Percentiles rank a stretch among this genome's conserved stretches.
phyloP scores from a whole-genome alignment of 2,113 vertebrate species.

The Amblyopsis rosae region DNA sequence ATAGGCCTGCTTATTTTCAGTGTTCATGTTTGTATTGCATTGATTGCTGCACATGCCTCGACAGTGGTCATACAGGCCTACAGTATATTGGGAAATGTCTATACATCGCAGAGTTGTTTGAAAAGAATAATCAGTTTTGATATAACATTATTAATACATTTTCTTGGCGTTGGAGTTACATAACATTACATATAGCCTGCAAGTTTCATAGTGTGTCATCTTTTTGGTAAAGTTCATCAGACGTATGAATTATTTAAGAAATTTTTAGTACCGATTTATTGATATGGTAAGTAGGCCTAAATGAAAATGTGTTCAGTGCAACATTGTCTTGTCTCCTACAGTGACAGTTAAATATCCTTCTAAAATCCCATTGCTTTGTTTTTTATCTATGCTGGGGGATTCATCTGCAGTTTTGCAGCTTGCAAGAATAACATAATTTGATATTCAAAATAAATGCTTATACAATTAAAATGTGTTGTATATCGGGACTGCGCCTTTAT shows the following conservation, averaged over 20 bases:
- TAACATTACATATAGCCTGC: not conserved
- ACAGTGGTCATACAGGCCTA: not conserved
- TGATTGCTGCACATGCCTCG: conserved; percentile 55
- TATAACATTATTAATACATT: not conserved
- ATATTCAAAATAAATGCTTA: conserved; percentile 22
- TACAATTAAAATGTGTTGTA: not conserved
- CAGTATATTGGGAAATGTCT: not conserved
- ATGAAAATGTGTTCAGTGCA: conserved; percentile 10
- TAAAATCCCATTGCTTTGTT: conserved; percentile 10
- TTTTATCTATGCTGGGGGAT: conserved; percentile 23
- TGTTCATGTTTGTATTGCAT: conserved; percentile 13
- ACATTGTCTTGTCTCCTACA: conserved; percentile 4
- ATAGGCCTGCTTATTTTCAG: not conserved
- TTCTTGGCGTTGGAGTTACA: not conserved
- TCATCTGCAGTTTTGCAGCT: conserved; percentile 32
- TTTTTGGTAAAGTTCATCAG: conserved; percentile 12
- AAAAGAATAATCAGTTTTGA: conserved; percentile 1
- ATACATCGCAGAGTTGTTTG: not conserved
- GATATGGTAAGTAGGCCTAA: not conserved
- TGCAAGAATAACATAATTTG: conserved; percentile 15
- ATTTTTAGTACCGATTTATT: conserved; percentile 10
- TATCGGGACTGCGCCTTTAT: conserved; percentile 45
- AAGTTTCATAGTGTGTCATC: conserved; percentile 6
- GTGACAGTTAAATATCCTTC: not conserved
- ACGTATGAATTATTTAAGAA: not conserved